Conservation (phyloP, 2,797 vertebrate species). For the Acanthis flammea region DNA sequence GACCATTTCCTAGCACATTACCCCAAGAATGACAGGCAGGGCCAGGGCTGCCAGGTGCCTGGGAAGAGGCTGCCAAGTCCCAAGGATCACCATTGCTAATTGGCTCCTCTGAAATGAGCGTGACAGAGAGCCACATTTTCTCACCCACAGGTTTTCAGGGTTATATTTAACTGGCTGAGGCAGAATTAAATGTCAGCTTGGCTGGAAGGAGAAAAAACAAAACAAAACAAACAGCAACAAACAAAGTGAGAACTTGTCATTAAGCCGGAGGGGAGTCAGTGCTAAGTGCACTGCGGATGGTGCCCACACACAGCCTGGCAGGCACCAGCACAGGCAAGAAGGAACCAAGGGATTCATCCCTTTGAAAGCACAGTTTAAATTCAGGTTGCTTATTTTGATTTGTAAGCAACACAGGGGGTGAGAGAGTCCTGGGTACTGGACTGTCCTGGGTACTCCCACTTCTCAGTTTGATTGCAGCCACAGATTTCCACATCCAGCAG, state of each 20-base stretch:
- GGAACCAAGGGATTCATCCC: not conserved
- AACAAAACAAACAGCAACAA: constrained; percentile 68
- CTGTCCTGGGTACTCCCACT: not conserved
- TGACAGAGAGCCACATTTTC: constrained; percentile 65
- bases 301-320: constrained; percentile 51
- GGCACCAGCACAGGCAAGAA: not conserved
- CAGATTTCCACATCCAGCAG: not conserved
- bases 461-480: not conserved
- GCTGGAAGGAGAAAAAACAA: constrained; percentile 63
- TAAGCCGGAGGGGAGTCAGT: constrained; percentile 15
- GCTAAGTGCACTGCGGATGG: not conserved
- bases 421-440: not conserved
- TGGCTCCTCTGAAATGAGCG: constrained; percentile 57
- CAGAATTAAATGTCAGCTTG: constrained; percentile 68
- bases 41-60: constrained; percentile 27
- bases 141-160: constrained; percentile 46
- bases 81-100: constrained; percentile 60
- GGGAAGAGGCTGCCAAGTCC: constrained; percentile 54
- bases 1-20: constrained; percentile 54
- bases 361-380: not conserved
- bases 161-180: constrained; percentile 60
- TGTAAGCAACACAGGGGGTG: not conserved
- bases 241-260: constrained; percentile 71
- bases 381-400: not conserved
- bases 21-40: constrained; percentile 46